A percentile compares a stretch with the other conserved stretches of the same genome.
phyloP scores from a whole-genome alignment of 1,140 invertebrate species.

The Panulirus ornatus region DNA sequence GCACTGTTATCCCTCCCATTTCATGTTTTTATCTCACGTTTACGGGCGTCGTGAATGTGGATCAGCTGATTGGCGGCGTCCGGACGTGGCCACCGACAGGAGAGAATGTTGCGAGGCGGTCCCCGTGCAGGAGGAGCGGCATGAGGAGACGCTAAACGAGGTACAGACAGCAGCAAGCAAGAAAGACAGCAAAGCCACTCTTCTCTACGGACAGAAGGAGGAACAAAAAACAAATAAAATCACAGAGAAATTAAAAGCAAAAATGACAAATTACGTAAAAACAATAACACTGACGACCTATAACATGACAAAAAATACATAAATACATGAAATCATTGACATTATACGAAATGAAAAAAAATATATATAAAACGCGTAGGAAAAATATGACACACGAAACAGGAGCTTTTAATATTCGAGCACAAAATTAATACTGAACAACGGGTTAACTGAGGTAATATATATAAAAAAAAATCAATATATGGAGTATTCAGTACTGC shows the following conservation, averaged over 20 bases:
- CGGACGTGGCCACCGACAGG: background rate
- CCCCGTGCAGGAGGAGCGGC: too few species aligned
- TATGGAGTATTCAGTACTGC: too few species aligned
- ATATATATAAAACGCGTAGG: too few species aligned
- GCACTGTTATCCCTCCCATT: background rate
- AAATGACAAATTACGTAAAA: background rate
- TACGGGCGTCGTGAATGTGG: background rate
- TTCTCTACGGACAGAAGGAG: background rate
- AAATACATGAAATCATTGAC: too few species aligned
- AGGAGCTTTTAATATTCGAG: too few species aligned
- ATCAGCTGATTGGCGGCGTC: background rate
- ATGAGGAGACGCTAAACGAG: too few species aligned
- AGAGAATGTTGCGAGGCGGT: background rate
- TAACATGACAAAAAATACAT: too few species aligned
- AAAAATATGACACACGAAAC: too few species aligned
- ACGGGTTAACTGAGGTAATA: too few species aligned
- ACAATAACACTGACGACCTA: background rate
- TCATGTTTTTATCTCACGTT: background rate
- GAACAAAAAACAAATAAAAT: background rate
- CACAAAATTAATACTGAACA: too few species aligned
- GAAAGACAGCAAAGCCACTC: background rate
- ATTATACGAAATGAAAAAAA: too few species aligned
- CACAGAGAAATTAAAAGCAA: background rate
- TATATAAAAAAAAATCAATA: too few species aligned
- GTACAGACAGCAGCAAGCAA: background rate